These are phyloP conservation scores for Barypeithes pellucidus DNA, from an alignment of 2,888 invertebrate genomes.

Conservation along the genomic window DNA sequence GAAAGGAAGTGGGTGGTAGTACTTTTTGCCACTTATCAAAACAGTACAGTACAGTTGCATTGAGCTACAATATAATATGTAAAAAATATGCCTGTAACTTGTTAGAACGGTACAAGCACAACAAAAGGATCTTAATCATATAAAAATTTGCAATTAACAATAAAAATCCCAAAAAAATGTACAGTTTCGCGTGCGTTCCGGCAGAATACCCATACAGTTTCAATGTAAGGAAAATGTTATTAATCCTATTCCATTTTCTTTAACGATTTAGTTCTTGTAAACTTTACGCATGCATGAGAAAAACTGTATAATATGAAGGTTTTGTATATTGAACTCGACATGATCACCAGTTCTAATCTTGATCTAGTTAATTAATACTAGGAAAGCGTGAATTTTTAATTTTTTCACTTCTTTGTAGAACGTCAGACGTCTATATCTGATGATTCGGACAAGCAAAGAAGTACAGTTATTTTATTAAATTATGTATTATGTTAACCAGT, in stretches of 20 bases:
- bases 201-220: constrained; percentile 18
- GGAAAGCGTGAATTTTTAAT: constrained; percentile 28
- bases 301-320: constrained; percentile 28
- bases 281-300: constrained; percentile 32
- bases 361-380: constrained; percentile 25
- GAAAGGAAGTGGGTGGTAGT: too few relatives aligned
- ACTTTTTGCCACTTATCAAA: too few relatives aligned
- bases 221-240: constrained; percentile 8
- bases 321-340: constrained; percentile 34
- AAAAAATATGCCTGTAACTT: background rate
- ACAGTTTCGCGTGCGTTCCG: constrained; percentile 26
- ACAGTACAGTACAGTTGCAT: too few relatives aligned
- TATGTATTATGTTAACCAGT: too few relatives aligned
- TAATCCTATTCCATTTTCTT: constrained; percentile 23
- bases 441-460: constrained; percentile 4
- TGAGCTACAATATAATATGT: too few relatives aligned
- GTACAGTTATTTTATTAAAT: constrained; percentile 15
- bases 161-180: constrained; percentile 28
- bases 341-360: constrained; percentile 30
- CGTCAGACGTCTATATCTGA: constrained; percentile 17
- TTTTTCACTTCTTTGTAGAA: constrained; percentile 9
- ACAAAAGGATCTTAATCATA: background rate
- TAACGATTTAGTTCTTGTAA: constrained; percentile 31
- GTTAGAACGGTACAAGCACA: constrained; percentile 2
- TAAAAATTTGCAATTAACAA: constrained; percentile 8